Conservation (phyloP, 1,140 invertebrate genomes). For the Kradibia gibbosae region DNA sequence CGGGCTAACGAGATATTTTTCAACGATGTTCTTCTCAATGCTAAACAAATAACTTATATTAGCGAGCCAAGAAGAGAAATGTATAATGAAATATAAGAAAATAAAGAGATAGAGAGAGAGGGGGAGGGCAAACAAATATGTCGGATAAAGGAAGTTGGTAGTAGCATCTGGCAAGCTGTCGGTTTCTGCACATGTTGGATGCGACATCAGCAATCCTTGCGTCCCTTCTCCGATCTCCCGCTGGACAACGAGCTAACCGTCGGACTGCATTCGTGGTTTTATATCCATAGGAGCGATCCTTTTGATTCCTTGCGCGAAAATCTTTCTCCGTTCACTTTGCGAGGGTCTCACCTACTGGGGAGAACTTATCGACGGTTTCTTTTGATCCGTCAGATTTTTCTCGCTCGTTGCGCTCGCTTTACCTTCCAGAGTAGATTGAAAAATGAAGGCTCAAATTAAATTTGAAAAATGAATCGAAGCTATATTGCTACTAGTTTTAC, state of each 20-base stretch:
- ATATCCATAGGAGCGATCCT: constrained; percentile 15
- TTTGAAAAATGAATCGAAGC: neutral
- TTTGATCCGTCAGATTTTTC: constrained; percentile 8
- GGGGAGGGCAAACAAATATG: neutral
- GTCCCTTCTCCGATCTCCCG: neutral
- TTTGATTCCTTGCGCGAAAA: constrained; percentile 32
- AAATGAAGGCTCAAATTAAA: constrained; percentile 12
- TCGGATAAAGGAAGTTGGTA: constrained; percentile 17
- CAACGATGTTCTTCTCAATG: too few relatives aligned
- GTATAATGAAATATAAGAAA: neutral
- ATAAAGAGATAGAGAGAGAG: neutral
- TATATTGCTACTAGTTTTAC: neutral
- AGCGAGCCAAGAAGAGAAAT: neutral
- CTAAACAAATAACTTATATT: too few relatives aligned
- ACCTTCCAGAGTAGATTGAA: neutral
- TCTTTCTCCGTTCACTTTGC: constrained; percentile 34
- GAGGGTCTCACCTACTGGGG: neutral
- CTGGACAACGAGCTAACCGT: neutral
- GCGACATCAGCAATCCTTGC: constrained; percentile 55
- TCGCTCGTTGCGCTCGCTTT: too few relatives aligned
- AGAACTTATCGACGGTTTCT: constrained; percentile 6
- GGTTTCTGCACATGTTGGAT: constrained; percentile 61
- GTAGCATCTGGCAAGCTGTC: constrained; percentile 65
- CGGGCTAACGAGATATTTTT: neutral
- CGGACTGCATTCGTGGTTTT: constrained; percentile 1